Base-by-base conservation (phyloP, 2,113 vertebrate genomes). In the Hyperopisus bebe region DNA sequence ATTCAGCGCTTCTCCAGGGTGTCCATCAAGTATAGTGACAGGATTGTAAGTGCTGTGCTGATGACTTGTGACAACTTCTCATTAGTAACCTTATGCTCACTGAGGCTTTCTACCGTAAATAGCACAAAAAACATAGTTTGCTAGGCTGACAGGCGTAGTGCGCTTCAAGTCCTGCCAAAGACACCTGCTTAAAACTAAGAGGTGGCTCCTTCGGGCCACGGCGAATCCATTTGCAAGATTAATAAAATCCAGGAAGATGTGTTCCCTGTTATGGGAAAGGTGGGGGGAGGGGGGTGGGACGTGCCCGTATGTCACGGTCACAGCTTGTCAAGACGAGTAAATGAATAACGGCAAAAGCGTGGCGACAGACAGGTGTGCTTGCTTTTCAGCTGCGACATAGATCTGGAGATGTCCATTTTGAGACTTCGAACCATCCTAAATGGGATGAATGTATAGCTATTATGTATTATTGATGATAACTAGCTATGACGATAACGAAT, bases 41-140 rank as follows among this genome's bases (percentile, higher is more conserved):
- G 19, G 24, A 5, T 27, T 86, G 83, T 86, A 86, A 70, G 47
- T 47, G 44, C 83, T 46, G n/a, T 15, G 24, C n/a, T 86, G 83
- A 86, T 86, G n/a, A 47, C n/a, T 48, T 86, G 47, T 86, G n/a
- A 86, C 44, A 50, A 86, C 47, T 50, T 15, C 83, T 86, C 83
- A 86, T 86, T 86, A 86, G 83, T 48, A 47, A 86, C 83, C 46
- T 47, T 86, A 48, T 86, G 46, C 83, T 86, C 46, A 27, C 47
- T 86, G 44, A 47, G 21, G 83, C 83, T 86, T 86, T 46, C 35
- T 86, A 50, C 47, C n/a, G 35, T 86, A 47, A 86, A 50, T 48
- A 86, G 24, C 24, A 24, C 44, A 46, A n/a, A 86, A 50, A 85
- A 46, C 27, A 48, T 24, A n/a, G 44, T 80, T 80, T 27, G 44